Evolutionary conservation across 1,140 invertebrate genomes (phyloP).

Genomic region (Spodoptera litura): DNA sequence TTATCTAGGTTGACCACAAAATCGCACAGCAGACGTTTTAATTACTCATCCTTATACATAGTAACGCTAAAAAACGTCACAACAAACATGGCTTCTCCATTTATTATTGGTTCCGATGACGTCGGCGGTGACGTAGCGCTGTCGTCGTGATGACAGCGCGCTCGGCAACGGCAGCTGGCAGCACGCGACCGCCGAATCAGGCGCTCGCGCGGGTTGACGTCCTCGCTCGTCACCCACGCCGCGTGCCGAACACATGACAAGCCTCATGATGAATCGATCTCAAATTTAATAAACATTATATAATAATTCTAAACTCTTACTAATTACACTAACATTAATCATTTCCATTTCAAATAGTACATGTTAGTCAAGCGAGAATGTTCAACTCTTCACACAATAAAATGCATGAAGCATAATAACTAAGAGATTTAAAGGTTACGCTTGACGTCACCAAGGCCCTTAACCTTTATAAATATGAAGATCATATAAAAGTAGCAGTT

Average conservation of each 20-base stretch:
- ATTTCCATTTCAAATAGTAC: background rate
- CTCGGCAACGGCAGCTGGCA: conserved; percentile 6
- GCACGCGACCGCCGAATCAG: conserved; percentile 46
- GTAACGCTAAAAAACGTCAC: conserved; percentile 22
- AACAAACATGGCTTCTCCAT: conserved; percentile 35
- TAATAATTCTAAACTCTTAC: background rate
- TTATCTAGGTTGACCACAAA: background rate
- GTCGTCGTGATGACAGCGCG: conserved; percentile 46
- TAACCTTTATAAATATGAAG: conserved; percentile 45
- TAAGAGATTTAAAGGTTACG: conserved; percentile 40
- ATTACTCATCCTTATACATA: conserved; percentile 29
- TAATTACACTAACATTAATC: background rate
- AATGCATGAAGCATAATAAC: background rate
- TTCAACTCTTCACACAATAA: background rate
- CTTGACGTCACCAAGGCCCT: conserved; percentile 44
- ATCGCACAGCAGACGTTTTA: conserved; percentile 3
- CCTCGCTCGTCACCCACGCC: conserved; percentile 27
- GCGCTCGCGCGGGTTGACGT: conserved; percentile 43
- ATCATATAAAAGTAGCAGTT: conserved; percentile 35
- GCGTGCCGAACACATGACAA: conserved; percentile 9
- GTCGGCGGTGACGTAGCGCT: conserved; percentile 35
- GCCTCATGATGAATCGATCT: conserved; percentile 11
- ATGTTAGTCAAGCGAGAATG: background rate
- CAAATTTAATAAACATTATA: conserved; percentile 2
- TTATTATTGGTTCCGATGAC: conserved; percentile 45